A percentile compares a stretch with the other conserved stretches of the same genome.
These are phyloP conservation scores for Podarcis raffonei DNA, from an alignment of 2,113 vertebrate species.

Conservation along the genomic window DNA sequence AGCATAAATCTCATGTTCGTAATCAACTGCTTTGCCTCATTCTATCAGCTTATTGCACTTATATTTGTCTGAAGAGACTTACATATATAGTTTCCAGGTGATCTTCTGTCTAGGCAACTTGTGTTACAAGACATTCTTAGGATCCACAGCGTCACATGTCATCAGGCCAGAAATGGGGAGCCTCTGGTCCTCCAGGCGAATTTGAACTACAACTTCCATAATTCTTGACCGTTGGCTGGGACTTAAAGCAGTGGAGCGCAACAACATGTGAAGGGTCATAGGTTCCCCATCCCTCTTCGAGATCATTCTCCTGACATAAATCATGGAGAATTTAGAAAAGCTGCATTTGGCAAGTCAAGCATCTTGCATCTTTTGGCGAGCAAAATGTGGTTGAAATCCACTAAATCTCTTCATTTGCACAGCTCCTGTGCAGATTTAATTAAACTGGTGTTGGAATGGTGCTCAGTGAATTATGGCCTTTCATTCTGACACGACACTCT, in stretches of 20 bases:
- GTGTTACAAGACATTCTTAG: background rate
- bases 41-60: background rate
- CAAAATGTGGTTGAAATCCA: background rate
- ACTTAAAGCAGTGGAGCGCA: background rate
- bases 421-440: background rate
- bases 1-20: background rate
- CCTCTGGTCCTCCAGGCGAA: background rate
- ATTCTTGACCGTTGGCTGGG: background rate
- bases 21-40: background rate
- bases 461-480: background rate
- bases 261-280: background rate
- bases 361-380: background rate
- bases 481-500: background rate
- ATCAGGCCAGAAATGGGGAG: background rate
- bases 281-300: background rate
- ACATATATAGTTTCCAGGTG: background rate
- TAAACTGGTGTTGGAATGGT: background rate
- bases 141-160: background rate
- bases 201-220: background rate
- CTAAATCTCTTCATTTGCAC: background rate
- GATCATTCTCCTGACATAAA: background rate
- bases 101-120: background rate
- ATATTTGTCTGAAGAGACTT: background rate
- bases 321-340: background rate
- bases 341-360: background rate